A percentile compares a stretch with the other conserved stretches of the same genome.
phyloP scores from a whole-genome alignment of 2,888 invertebrate species.

The Neoaliturus tenellus region DNA sequence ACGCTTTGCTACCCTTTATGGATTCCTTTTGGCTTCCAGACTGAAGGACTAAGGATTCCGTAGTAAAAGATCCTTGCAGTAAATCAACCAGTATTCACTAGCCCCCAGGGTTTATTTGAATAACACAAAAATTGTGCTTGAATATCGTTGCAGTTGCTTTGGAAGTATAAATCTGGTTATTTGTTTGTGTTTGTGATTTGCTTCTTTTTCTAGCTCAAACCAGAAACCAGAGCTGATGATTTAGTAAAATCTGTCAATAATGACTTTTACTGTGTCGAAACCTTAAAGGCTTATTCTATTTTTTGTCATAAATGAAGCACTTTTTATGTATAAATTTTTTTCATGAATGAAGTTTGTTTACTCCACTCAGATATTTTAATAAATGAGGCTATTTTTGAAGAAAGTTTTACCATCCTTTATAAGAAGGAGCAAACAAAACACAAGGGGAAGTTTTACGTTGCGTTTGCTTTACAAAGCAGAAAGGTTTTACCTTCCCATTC shows the following conservation, averaged over 20 bases:
- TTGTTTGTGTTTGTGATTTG: not conserved
- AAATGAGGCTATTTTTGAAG: too few species aligned
- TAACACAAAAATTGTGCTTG: not conserved
- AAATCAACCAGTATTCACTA: not conserved
- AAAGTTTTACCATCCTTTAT: too few species aligned
- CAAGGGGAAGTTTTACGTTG: too few species aligned
- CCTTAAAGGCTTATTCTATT: not conserved
- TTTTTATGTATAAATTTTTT: not conserved
- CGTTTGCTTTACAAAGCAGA: too few species aligned
- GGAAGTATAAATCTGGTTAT: not conserved
- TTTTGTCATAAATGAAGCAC: not conserved
- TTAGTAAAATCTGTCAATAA: not conserved
- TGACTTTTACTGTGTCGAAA: not conserved
- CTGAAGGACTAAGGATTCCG: not conserved
- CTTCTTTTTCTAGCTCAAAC: not conserved
- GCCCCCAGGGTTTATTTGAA: not conserved
- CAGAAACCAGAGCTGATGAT: not conserved
- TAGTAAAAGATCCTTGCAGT: not conserved
- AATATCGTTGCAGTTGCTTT: not conserved
- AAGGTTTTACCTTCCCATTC: too few species aligned
- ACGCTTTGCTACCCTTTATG: constrained; percentile 26
- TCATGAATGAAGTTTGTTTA: too few species aligned
- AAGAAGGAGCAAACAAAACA: too few species aligned
- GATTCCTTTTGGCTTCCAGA: constrained; percentile 19
- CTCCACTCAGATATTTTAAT: too few species aligned